Conservation (phyloP, 2,113 vertebrate genomes). For the Tricholaema leucomelas region DNA sequence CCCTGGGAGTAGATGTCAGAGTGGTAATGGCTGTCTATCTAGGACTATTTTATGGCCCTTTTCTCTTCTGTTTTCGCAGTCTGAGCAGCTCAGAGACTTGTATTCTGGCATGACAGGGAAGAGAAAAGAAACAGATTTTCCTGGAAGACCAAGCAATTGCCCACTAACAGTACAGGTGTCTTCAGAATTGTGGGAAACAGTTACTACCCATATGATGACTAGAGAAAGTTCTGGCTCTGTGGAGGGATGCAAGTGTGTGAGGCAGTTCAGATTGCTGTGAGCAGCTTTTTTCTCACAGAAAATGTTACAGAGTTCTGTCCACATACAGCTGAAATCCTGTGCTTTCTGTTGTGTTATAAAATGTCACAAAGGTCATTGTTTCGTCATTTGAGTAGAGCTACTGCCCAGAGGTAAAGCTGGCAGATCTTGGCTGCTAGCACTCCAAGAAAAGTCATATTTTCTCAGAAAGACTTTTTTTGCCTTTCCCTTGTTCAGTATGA, state of each 20-base stretch:
- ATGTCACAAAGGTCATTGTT: not conserved
- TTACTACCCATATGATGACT: accelerated
- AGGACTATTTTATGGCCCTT: not conserved
- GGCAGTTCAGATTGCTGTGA: not conserved
- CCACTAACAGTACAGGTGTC: not conserved
- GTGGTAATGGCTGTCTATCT: not conserved
- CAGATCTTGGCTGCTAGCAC: not conserved
- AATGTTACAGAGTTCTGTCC: not conserved
- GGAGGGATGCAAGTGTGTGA: not conserved
- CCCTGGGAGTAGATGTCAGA: not conserved
- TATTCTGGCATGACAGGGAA: not conserved
- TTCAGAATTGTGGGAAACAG: not conserved
- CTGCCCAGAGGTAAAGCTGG: not conserved
- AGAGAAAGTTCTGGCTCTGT: not conserved
- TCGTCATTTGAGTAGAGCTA: not conserved
- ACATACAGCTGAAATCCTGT: not conserved
- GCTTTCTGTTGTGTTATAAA: not conserved
- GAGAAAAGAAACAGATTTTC: not conserved
- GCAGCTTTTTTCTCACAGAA: not conserved
- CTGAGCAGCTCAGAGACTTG: not conserved
- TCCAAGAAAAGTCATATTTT: not conserved
- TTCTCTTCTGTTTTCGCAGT: not conserved
- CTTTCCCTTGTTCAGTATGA: not conserved
- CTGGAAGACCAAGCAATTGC: not conserved
- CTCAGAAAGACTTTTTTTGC: not conserved